Conservation (phyloP, 2,113 vertebrate species). For the Cromileptes altivelis region DNA sequence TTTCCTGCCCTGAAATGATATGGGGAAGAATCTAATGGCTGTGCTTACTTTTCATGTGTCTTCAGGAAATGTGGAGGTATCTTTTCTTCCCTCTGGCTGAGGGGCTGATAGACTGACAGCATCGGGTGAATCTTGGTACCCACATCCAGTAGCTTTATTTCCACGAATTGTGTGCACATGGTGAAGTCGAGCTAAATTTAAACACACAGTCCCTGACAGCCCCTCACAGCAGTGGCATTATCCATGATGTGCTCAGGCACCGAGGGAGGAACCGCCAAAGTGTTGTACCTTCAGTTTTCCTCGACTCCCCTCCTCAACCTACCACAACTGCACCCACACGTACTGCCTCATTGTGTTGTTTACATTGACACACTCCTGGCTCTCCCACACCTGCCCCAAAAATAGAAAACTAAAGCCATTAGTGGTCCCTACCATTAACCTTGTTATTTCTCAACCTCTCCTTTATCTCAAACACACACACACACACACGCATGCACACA, state of each 20-base stretch:
- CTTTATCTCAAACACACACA: slow-evolving; percentile 30
- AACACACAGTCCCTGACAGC: slow-evolving; percentile 56
- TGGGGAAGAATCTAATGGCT: slow-evolving; percentile 23
- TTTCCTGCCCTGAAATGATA: slow-evolving; percentile 37
- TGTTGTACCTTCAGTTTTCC: slow-evolving; percentile 41
- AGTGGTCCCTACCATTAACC: slow-evolving; percentile 54
- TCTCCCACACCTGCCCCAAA: slow-evolving; percentile 32
- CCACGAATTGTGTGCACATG: slow-evolving; percentile 33
- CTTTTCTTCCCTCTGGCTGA: slow-evolving; percentile 10
- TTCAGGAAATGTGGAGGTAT: slow-evolving; percentile 29
- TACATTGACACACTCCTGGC: slow-evolving; percentile 35
- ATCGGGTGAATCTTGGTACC: slow-evolving; percentile 16
- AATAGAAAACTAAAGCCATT: slow-evolving; percentile 54
- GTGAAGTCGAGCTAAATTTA: slow-evolving; percentile 63
- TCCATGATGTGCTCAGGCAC: slow-evolving; percentile 44
- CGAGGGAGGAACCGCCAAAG: slow-evolving; percentile 31
- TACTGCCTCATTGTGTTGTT: slow-evolving; percentile 43
- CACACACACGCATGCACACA: slow-evolving; percentile 21
- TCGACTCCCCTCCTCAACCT: neutral
- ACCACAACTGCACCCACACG: slow-evolving; percentile 1
- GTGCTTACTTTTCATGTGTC: slow-evolving; percentile 39
- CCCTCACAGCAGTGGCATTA: slow-evolving; percentile 53
- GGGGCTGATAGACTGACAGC: slow-evolving; percentile 51
- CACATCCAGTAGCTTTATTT: slow-evolving; percentile 49
- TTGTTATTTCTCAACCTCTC: slow-evolving; percentile 54